Conservation (phyloP, 1,140 invertebrate genomes). For the Triops cancriformis region DNA sequence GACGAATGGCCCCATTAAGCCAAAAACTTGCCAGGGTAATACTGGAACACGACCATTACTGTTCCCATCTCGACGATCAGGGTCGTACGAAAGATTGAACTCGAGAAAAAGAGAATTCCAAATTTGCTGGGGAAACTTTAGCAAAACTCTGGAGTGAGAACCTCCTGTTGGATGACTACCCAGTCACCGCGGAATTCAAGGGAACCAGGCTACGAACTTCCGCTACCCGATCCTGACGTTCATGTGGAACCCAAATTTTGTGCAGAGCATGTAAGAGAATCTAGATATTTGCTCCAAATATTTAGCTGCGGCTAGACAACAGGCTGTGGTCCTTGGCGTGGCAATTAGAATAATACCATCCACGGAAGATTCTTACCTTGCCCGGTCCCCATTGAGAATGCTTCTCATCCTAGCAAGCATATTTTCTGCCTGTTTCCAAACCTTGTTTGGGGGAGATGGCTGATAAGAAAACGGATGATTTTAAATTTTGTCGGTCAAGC, state of each 20-base stretch:
- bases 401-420: neutral
- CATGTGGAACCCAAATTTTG: conserved; percentile 26
- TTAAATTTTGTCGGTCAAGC: no score
- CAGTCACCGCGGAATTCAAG: conserved; percentile 30
- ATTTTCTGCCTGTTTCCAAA: no score
- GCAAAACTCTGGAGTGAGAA: conserved; percentile 32
- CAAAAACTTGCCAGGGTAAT: conserved; percentile 38
- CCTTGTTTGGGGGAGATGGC: no score
- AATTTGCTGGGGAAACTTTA: conserved; percentile 34
- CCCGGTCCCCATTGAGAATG: neutral
- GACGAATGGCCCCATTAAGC: conserved; percentile 40
- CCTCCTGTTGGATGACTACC: conserved; percentile 35
- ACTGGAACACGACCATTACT: conserved; percentile 38
- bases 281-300: conserved; percentile 31
- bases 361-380: conserved; percentile 3
- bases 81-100: conserved; percentile 37
- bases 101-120: conserved; percentile 37
- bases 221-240: neutral
- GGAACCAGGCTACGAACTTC: conserved; percentile 19
- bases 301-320: conserved; percentile 2
- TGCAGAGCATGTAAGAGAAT: conserved; percentile 29
- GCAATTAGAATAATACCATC: conserved; percentile 14
- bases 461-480: no score
- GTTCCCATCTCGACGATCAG: conserved; percentile 38
- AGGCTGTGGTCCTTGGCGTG: conserved; percentile 3